phyloP scores from a whole-genome alignment of 2,113 vertebrate genomes.

The Oryzias woworae region DNA sequence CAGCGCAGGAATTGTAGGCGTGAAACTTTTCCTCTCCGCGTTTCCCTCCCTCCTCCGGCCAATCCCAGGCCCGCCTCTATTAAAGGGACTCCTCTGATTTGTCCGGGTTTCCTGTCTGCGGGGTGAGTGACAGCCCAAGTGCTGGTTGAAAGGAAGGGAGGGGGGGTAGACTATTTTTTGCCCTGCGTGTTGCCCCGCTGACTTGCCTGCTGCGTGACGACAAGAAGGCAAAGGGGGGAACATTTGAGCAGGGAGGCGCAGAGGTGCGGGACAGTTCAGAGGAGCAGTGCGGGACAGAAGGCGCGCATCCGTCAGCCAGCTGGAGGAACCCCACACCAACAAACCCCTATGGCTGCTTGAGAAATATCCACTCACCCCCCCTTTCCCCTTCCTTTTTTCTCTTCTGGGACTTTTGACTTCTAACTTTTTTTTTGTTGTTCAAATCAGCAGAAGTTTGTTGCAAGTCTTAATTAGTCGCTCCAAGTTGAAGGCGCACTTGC shows the following conservation, averaged over 20 bases:
- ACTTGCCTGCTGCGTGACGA: slow-evolving; percentile 71
- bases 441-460: slow-evolving; percentile 58
- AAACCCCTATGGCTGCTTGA: slow-evolving; percentile 80
- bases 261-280: slow-evolving; percentile 59
- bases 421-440: slow-evolving; percentile 26
- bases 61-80: slow-evolving; percentile 55
- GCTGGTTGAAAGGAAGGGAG: not conserved
- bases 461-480: slow-evolving; percentile 39
- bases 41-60: slow-evolving; percentile 57
- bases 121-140: slow-evolving; percentile 69
- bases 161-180: slow-evolving; percentile 20
- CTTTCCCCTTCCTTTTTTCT: slow-evolving; percentile 49
- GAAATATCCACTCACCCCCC: slow-evolving; percentile 66
- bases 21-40: slow-evolving; percentile 61
- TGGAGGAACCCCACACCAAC: slow-evolving; percentile 70
- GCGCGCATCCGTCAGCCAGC: slow-evolving; percentile 66
- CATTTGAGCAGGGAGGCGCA: slow-evolving; percentile 68
- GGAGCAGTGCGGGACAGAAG: slow-evolving; percentile 66
- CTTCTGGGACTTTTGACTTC: slow-evolving; percentile 69
- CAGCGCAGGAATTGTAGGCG: slow-evolving; percentile 44
- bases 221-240: slow-evolving; percentile 61
- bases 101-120: slow-evolving; percentile 42
- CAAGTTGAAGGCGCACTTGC: slow-evolving; percentile 62
- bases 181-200: slow-evolving; percentile 48
- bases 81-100: slow-evolving; percentile 59